A percentile compares a stretch with the other conserved stretches of the same genome.
phyloP scores from a whole-genome alignment of 2,888 invertebrate species.

The Cordilura impudica region DNA sequence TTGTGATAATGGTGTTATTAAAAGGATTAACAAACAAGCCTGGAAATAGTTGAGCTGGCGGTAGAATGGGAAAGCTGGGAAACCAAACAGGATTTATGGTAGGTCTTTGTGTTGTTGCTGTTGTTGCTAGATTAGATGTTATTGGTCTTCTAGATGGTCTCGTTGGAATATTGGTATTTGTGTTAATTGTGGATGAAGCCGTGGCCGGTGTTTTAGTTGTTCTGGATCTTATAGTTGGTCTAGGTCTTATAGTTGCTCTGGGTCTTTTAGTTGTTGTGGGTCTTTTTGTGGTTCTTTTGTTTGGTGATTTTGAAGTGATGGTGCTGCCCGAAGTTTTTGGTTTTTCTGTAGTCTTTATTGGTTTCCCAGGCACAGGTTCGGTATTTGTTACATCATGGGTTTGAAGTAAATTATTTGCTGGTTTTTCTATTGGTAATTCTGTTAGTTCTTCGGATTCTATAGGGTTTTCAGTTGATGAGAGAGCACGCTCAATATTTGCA shows the following conservation, averaged over 20 bases:
- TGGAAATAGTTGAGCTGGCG: background rate
- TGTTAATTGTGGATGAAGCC: background rate
- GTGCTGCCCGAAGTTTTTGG: background rate
- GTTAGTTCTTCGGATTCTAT: no score
- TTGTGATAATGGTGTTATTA: slow-evolving; percentile 1
- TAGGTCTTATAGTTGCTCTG: background rate
- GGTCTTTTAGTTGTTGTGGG: background rate
- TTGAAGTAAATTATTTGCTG: background rate
- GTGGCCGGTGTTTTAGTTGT: background rate
- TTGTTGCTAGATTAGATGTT: background rate
- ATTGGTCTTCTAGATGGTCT: background rate
- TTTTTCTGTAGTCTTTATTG: background rate
- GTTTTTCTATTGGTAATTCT: background rate
- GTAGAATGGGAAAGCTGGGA: background rate
- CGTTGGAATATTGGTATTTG: no score
- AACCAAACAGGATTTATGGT: slow-evolving; percentile 8
- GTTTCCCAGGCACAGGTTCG: no score
- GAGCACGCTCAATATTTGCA: no score
- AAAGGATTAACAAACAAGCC: slow-evolving; percentile 8
- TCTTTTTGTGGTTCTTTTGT: background rate
- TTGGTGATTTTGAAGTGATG: background rate
- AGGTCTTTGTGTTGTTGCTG: background rate
- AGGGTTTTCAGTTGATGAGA: background rate
- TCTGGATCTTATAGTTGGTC: background rate
- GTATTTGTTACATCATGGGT: no score